These are phyloP conservation scores for Sinocyclocheilus rhinocerous DNA, from an alignment of 2,113 vertebrate species.

Conservation along the genomic window DNA sequence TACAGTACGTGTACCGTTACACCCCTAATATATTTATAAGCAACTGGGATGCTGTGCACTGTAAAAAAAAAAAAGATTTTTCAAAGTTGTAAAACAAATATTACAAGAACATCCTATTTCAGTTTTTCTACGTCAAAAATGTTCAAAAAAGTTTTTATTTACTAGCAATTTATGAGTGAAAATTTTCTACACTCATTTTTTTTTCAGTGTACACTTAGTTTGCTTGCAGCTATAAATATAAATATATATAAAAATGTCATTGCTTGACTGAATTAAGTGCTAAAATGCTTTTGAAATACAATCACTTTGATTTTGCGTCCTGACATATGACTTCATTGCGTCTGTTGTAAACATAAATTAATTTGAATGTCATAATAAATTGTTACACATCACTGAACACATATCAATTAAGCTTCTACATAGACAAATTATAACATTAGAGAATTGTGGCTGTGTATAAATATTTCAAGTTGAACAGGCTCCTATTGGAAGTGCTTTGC, in stretches of 20 bases:
- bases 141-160: no score
- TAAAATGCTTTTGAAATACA: background rate
- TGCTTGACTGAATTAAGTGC: background rate
- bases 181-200: no score
- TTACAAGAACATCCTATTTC: no score
- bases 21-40: no score
- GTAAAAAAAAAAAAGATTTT: no score
- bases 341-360: background rate
- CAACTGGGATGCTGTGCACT: no score
- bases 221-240: background rate
- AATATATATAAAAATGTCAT: no score
- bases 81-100: no score
- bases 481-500: background rate
- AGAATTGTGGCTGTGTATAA: background rate
- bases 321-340: background rate
- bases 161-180: no score
- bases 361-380: conserved; percentile 3
- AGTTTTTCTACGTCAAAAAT: no score
- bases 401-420: background rate
- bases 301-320: background rate
- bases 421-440: background rate
- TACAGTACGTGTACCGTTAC: no score
- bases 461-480: background rate
- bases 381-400: background rate
- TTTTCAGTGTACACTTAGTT: background rate